A percentile compares a stretch with the other conserved stretches of the same genome.
Conservation (phyloP, 2,797 vertebrate species). For the Halcyon badia region DNA sequence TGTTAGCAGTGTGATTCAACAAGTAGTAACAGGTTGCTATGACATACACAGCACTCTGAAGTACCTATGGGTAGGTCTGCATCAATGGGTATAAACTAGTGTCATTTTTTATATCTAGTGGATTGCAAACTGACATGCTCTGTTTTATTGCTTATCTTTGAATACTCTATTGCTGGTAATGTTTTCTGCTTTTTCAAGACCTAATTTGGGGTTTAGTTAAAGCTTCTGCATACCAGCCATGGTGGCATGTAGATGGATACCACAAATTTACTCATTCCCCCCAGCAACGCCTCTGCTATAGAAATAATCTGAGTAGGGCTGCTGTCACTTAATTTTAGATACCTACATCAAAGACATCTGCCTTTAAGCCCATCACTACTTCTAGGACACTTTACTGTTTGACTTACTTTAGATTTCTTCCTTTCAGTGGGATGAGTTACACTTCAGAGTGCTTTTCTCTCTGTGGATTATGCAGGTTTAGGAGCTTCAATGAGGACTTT, state of each 20-base stretch:
- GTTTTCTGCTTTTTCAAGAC: neutral
- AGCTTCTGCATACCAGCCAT: neutral
- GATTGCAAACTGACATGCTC: neutral
- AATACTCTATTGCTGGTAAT: neutral
- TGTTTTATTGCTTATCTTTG: neutral
- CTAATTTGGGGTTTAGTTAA: neutral
- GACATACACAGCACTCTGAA: neutral
- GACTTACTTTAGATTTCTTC: neutral
- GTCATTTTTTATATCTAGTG: neutral
- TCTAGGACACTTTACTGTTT: neutral
- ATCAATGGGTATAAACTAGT: neutral
- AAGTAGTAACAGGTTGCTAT: neutral
- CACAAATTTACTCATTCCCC: neutral
- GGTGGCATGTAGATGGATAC: neutral
- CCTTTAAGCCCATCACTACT: neutral
- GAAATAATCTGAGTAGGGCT: neutral
- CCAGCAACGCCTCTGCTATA: neutral
- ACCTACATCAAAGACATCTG: neutral
- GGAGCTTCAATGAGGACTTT: neutral
- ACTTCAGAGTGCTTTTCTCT: neutral
- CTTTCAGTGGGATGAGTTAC: neutral
- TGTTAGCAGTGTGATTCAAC: neutral
- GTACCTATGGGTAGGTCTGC: neutral
- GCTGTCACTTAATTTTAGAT: neutral
- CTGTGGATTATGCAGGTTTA: neutral